Evolutionary conservation across 2,113 vertebrate genomes (phyloP).

Genomic region (Percopsis transmontana): DNA sequence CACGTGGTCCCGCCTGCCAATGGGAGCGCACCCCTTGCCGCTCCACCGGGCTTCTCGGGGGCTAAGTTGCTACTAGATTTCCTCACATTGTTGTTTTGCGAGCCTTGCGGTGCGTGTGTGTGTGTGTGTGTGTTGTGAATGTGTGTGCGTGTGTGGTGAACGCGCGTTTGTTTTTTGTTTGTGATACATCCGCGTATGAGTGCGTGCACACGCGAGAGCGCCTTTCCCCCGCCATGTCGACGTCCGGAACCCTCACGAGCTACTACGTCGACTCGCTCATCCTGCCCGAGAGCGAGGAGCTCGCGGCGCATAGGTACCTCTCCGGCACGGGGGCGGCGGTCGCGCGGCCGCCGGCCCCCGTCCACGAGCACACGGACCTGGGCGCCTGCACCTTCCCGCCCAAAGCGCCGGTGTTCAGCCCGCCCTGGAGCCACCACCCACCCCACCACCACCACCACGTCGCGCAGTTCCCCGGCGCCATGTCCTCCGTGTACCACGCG

Average conservation of each 20-base stretch:
- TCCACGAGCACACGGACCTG: slow-evolving; percentile 86
- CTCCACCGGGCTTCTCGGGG: slow-evolving; percentile 89
- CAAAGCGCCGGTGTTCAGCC: slow-evolving; percentile 87
- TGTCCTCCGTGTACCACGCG: slow-evolving; percentile 85
- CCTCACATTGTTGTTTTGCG: slow-evolving; percentile 95
- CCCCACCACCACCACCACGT: too few relatives aligned
- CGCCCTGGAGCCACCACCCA: slow-evolving; percentile 90
- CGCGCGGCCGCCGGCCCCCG: slow-evolving; percentile 81
- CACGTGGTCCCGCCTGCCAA: slow-evolving; percentile 89
- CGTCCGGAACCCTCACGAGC: slow-evolving; percentile 91
- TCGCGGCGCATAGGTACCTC: slow-evolving; percentile 84
- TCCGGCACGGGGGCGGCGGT: slow-evolving; percentile 80
- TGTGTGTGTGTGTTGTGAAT: slow-evolving; percentile 48
- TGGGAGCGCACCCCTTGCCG: slow-evolving; percentile 77
- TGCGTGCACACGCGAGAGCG: slow-evolving; percentile 69
- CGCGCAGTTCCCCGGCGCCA: slow-evolving; percentile 82
- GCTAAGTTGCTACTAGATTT: slow-evolving; percentile 97
- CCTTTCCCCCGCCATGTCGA: slow-evolving; percentile 83
- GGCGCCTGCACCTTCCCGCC: slow-evolving; percentile 91
- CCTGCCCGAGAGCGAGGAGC: slow-evolving; percentile 88
- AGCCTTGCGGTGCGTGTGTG: slow-evolving; percentile 76
- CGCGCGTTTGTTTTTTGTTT: slow-evolving; percentile 45
- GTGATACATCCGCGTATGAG: slow-evolving; percentile 59
- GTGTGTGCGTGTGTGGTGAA: slow-evolving; percentile 38
- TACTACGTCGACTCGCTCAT: slow-evolving; percentile 97